Evolutionary conservation across 2,888 invertebrate genomes (phyloP).

Genomic region (Stratiomys singularior): DNA sequence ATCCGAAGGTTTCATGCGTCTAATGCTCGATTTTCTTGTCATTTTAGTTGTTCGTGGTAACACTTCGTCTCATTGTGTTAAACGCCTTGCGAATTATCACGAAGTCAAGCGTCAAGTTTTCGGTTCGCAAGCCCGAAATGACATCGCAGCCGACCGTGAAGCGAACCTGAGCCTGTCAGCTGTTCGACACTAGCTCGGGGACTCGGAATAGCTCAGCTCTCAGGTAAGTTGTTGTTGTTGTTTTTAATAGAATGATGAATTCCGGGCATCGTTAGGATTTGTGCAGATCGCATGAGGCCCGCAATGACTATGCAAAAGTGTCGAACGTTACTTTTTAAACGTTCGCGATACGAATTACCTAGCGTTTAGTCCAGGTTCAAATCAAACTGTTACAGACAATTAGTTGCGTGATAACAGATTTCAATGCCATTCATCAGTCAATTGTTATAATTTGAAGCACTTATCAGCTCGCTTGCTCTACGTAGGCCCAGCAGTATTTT

Average conservation of each 20-base stretch:
- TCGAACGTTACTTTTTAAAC: too few species aligned
- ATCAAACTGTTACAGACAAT: too few species aligned
- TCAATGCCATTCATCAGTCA: too few species aligned
- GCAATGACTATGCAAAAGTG: too few species aligned
- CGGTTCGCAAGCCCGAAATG: slow-evolving; percentile 29
- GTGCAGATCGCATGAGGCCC: too few species aligned
- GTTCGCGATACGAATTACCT: too few species aligned
- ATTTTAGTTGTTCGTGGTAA: slow-evolving; percentile 21
- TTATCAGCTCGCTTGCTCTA: too few species aligned
- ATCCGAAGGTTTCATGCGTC: neutral
- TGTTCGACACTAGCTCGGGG: slow-evolving; percentile 27
- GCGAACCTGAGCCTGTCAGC: slow-evolving; percentile 44
- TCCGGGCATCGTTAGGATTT: too few species aligned
- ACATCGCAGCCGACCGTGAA: slow-evolving; percentile 21
- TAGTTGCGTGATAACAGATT: too few species aligned
- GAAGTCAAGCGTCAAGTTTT: neutral
- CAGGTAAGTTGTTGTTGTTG: slow-evolving; percentile 11
- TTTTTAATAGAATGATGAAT: neutral
- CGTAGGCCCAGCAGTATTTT: too few species aligned
- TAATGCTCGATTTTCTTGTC: slow-evolving; percentile 3
- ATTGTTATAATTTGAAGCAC: too few species aligned
- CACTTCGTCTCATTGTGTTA: neutral
- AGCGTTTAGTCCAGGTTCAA: too few species aligned
- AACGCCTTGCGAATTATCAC: neutral
- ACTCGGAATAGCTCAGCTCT: slow-evolving; percentile 3